A percentile compares a stretch with the other conserved stretches of the same genome.
Conservation (phyloP, 2,113 vertebrate species). For the Lota lota region DNA sequence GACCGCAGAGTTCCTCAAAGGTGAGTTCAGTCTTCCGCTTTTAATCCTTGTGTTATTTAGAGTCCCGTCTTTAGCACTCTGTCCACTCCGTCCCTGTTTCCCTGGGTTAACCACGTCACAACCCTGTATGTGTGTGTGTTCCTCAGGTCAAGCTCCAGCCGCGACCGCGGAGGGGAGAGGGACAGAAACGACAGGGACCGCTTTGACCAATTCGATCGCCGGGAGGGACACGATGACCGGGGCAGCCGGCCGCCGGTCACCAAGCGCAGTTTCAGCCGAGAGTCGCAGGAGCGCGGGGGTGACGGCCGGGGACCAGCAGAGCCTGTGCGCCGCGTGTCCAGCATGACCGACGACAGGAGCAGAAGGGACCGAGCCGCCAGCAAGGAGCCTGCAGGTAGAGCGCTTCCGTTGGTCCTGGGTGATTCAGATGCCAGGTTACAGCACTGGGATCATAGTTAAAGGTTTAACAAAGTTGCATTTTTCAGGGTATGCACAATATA, state of each 20-base stretch:
- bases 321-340: slow-evolving; percentile 85
- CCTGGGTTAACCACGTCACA: no score
- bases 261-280: slow-evolving; percentile 95
- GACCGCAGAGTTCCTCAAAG: slow-evolving; percentile 89
- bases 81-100: no score
- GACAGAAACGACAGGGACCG: slow-evolving; percentile 42
- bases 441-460: no score
- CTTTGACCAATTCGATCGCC: slow-evolving; percentile 72
- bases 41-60: neutral
- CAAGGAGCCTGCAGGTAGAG: slow-evolving; percentile 61
- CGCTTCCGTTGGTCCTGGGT: no score
- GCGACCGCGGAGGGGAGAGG: slow-evolving; percentile 62
- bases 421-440: no score
- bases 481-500: no score
- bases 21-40: slow-evolving; percentile 54
- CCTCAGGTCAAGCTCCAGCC: slow-evolving; percentile 88
- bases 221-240: slow-evolving; percentile 79
- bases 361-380: slow-evolving; percentile 72
- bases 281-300: slow-evolving; percentile 83
- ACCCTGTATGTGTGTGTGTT: neutral
- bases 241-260: slow-evolving; percentile 69
- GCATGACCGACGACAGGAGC: slow-evolving; percentile 81
- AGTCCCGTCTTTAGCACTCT: no score
- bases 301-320: slow-evolving; percentile 76
- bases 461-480: no score